Evolutionary conservation across 2,888 invertebrate species (phyloP).

Genomic region (Petrophora chlorosata): DNA sequence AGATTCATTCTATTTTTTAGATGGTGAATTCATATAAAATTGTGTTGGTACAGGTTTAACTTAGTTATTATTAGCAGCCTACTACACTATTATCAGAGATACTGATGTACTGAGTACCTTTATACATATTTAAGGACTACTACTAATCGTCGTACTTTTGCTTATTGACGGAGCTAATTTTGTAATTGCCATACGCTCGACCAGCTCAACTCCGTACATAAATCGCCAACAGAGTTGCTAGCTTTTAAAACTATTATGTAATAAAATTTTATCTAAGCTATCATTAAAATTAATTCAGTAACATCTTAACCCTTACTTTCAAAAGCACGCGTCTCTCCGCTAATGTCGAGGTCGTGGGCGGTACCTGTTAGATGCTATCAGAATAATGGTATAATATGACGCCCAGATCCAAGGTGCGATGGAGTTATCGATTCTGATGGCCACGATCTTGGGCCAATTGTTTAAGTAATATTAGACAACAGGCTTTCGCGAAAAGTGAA

Average conservation of each 20-base stretch:
- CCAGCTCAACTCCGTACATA: no score
- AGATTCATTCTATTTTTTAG: constrained; percentile 10
- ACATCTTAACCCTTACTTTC: constrained; percentile 28
- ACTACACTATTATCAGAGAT: no score
- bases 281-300: constrained; percentile 9
- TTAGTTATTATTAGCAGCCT: no score
- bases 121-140: no score
- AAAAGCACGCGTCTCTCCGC: constrained; percentile 37
- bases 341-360: constrained; percentile 49
- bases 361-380: constrained; percentile 57
- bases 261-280: not conserved
- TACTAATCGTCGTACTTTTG: no score
- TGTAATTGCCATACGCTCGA: no score
- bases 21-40: not conserved
- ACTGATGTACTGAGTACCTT: no score
- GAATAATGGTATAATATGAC: constrained; percentile 63
- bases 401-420: constrained; percentile 47
- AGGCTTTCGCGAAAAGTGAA: not conserved
- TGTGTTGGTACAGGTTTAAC: not conserved
- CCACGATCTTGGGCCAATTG: constrained; percentile 29
- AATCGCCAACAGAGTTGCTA: not conserved
- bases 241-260: not conserved
- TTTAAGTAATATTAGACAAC: constrained; percentile 8
- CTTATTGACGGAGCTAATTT: no score
- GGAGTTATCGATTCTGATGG: constrained; percentile 49